Percentiles rank a stretch among this genome's conserved stretches.
These are phyloP conservation scores for Archaeoteleia sp. DNA, from an alignment of 2,888 invertebrate species.

Conservation along the genomic window DNA sequence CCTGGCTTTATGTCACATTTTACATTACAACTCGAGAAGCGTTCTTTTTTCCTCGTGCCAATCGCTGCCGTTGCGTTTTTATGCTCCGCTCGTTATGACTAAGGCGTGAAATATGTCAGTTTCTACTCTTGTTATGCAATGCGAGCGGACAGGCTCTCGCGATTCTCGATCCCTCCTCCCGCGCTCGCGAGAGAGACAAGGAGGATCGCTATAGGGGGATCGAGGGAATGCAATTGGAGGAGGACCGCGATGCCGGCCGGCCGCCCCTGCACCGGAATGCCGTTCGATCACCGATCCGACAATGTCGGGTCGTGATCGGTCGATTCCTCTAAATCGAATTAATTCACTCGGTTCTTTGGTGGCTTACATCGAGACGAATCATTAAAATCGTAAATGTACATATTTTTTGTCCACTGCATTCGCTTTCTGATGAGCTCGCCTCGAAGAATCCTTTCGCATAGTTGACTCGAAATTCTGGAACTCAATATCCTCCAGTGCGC, in stretches of 20 bases:
- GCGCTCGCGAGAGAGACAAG: conserved; percentile 6
- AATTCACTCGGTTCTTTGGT: conserved; percentile 46
- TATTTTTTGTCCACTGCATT: conserved; percentile 33
- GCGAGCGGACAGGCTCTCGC: conserved; percentile 4
- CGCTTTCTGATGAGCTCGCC: conserved; percentile 11
- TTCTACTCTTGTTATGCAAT: conserved; percentile 17
- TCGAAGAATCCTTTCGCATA: conserved; percentile 23
- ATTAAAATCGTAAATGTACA: conserved; percentile 51
- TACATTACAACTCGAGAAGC: background rate
- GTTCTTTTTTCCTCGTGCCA: background rate
- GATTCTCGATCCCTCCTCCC: conserved; percentile 5
- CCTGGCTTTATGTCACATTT: too few relatives aligned
- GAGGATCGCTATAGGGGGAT: conserved; percentile 1
- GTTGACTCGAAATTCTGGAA: conserved; percentile 47
- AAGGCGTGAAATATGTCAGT: conserved; percentile 20
- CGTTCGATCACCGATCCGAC: conserved; percentile 46
- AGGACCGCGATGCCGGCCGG: conserved; percentile 29
- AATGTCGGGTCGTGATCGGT: conserved; percentile 33
- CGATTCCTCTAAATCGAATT: conserved; percentile 51
- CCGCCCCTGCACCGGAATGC: conserved; percentile 49
- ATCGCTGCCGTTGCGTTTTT: background rate
- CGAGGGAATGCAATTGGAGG: conserved; percentile 34
- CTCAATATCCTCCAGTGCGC: conserved; percentile 40
- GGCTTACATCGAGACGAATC: conserved; percentile 45
- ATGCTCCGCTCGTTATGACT: background rate